Evolutionary conservation across 1,140 invertebrate genomes (phyloP), one percentile per base, ranked within the genome.

Genomic region (Antheraea mylitta): DNA sequence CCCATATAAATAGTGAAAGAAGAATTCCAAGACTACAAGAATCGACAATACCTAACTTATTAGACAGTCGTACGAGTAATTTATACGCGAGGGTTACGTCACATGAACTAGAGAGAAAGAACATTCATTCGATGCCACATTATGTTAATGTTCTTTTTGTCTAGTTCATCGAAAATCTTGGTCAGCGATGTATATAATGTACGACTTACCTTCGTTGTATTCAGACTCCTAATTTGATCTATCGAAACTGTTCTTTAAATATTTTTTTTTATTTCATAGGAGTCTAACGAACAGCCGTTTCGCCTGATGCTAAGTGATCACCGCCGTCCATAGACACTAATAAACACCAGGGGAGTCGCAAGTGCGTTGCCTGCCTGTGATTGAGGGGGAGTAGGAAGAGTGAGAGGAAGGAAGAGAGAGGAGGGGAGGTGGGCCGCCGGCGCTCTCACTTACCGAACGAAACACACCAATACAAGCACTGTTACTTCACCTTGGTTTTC

Each of bases 1-100:
- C 0, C 45, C 45, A 53, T 53, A 0, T 16, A 53, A 53, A 53
- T 53, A 42, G 8, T 42, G 11, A 42, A 42, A 42, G 2, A 42
- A 11, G 16, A 16, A 16, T 53, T 16, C 45, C 45, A 53, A n/a
- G 45, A 60, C 7, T 63, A 16, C 16, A 37, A 63, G 19, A n/a
- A 63, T 63, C 61, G 61, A 36, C 22, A 63, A 10, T 22, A 63
- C 61, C 36, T 63, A 63, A 22, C 7, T 63, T 63, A 63, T 63
- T 63, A 63, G 11, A 36, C 37, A 37, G 16, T 16, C 22, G 37
- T n/a, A 37, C 30, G 37, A 18, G 61, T 63, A 63, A 63, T 63
- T 63, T 63, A 63, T 63, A 9, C 36, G 10, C n/a, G 61, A 63
- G 22, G 19, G 19, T 37, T 10, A 63, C 61, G 13, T 63, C 36